Evolutionary conservation across 1,140 invertebrate species (phyloP), one percentile per base, ranked within the genome.

Genomic region (Scaptodrosophila lebanonensis): DNA sequence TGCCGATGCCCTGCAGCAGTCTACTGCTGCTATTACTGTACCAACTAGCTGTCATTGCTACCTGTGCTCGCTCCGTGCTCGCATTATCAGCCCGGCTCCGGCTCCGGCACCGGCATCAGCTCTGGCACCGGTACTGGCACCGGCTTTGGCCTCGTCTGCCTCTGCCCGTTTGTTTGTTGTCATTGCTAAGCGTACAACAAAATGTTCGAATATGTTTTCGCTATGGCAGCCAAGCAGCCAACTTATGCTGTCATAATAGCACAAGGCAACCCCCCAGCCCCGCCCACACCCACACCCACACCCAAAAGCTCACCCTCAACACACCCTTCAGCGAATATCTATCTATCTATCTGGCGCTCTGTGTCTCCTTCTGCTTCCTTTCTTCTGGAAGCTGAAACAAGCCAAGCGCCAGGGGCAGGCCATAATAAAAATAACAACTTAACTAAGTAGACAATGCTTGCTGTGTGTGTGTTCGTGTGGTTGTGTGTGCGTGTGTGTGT

Each of bases 391-490:
- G n/a, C 22, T 25, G 22, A 25, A 8, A 25, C 22, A 25, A 25
- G 22, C 8, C 3, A 25, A n/a, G 8, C 22, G 42, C 59, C 67
- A 3, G 27, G 38, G 67, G 67, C 63, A 50, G 48, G 49, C 52
- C 38, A 39, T 72, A 77, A 72, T 76, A 79, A 77, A 79, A 79
- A 77, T 65, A 77, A 79, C 72, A 77, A 72, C 67, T 72, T 77
- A 77, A 77, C 72, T 68, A 79, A 77, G 73, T 65, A 62, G 66
- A 73, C 42, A 63, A 58, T 54, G 63, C 53, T 51, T 16, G 2
- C 40, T 27, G 6, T 5, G 22, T 7, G n/a, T n/a, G n/a, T n/a
- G n/a, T n/a, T n/a, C 30, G 33, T 20, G 43, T 11, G 13, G 16
- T 22, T 18, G 25, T 30, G 42, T 44, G 44, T 20, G 15, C 11